These are phyloP conservation scores for Anguilla japonica DNA, from an alignment of 2,113 vertebrate species.

Conservation along the genomic window DNA sequence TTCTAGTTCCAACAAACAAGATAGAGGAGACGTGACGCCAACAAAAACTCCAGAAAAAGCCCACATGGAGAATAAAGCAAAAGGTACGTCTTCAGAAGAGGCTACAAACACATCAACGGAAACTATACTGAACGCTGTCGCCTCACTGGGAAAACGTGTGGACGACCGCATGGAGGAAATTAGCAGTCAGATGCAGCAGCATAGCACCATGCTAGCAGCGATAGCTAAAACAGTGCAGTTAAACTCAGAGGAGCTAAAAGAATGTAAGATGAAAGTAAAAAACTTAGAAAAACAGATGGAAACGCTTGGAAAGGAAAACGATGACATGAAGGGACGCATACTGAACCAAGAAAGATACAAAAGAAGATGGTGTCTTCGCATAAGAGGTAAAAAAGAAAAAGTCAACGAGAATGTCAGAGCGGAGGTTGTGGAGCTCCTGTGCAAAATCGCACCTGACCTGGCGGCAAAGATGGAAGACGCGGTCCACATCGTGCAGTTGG, in stretches of 20 bases:
- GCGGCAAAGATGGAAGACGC: constrained; percentile 1
- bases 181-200: constrained; percentile 16
- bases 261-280: constrained; percentile 17
- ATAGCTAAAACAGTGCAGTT: background rate
- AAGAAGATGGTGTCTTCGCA: constrained; percentile 24
- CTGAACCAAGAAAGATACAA: constrained; percentile 27
- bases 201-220: constrained; percentile 24
- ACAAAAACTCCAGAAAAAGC: constrained; percentile 1
- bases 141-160: constrained; percentile 21
- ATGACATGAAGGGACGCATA: constrained; percentile 10
- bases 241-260: constrained; percentile 11
- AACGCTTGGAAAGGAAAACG: constrained; percentile 16
- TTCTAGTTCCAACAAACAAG: constrained; percentile 3
- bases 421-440: constrained; percentile 23
- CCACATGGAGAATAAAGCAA: constrained; percentile 1
- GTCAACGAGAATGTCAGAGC: background rate
- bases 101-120: background rate
- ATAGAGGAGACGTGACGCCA: background rate
- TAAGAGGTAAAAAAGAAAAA: constrained; percentile 29
- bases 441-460: constrained; percentile 15
- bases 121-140: constrained; percentile 11
- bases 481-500: constrained; percentile 26
- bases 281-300: constrained; percentile 15
- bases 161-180: constrained; percentile 10
- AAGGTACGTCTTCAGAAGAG: background rate